A percentile compares a stretch with the other conserved stretches of the same genome.
These are phyloP conservation scores for Melospiza melodia DNA, from an alignment of 2,113 vertebrate genomes.

Conservation along the genomic window DNA sequence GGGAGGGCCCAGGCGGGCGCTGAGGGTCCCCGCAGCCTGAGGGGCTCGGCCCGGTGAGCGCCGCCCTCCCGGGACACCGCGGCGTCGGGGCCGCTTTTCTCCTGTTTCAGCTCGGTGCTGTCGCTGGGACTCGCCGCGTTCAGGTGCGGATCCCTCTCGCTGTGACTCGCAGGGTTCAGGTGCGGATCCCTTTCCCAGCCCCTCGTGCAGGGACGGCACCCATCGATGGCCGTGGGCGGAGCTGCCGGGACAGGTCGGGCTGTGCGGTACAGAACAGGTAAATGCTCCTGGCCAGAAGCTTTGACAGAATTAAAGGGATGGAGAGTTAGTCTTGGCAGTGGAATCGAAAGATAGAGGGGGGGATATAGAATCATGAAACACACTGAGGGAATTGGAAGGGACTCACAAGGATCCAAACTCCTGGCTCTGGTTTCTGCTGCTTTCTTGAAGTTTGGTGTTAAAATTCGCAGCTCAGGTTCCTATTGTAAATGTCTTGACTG, in stretches of 20 bases:
- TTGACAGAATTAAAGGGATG: fast-evolving
- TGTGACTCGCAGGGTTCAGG: too few relatives aligned
- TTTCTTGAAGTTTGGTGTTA: neutral
- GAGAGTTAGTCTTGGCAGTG: too few relatives aligned
- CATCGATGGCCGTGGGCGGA: neutral
- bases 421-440: neutral
- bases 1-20: neutral
- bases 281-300: fast-evolving
- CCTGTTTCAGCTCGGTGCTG: fast-evolving
- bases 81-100: neutral
- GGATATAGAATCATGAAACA: fast-evolving
- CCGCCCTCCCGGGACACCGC: neutral
- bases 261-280: fast-evolving
- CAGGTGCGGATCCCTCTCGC: too few relatives aligned
- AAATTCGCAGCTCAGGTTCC: neutral
- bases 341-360: neutral
- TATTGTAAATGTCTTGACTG: fast-evolving
- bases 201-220: too few relatives aligned
- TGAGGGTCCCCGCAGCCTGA: neutral
- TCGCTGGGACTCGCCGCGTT: too few relatives aligned
- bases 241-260: neutral
- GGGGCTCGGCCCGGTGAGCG: neutral
- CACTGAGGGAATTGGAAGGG: too few relatives aligned
- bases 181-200: too few relatives aligned
- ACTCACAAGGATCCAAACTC: neutral